These are phyloP conservation scores for Cataglyphis cursor DNA, from an alignment of 2,888 invertebrate genomes.

Conservation along the genomic window DNA sequence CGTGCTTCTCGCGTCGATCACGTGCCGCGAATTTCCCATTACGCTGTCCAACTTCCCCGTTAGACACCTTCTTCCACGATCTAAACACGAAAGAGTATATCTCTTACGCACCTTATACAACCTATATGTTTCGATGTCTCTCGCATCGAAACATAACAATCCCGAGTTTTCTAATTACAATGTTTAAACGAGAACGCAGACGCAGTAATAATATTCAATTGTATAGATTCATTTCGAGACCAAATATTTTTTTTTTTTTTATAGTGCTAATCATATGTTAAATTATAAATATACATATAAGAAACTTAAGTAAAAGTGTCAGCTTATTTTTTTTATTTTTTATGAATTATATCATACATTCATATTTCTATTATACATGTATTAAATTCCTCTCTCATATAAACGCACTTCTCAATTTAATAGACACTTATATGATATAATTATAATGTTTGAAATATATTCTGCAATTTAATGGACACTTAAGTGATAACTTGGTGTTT, in stretches of 20 bases:
- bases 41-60: conserved; percentile 30
- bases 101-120: neutral
- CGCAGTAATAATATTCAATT: neutral
- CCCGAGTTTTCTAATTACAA: neutral
- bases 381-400: neutral
- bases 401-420: neutral
- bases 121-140: neutral
- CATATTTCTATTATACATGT: neutral
- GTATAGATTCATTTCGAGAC: neutral
- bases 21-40: conserved; percentile 60
- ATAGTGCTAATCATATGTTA: neutral
- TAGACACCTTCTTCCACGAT: conserved; percentile 23
- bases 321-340: neutral
- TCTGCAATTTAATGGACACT: neutral
- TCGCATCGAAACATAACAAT: neutral
- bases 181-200: neutral
- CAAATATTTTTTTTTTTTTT: neutral
- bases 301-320: too few relatives aligned
- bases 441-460: neutral
- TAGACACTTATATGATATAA: neutral
- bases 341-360: neutral
- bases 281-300: neutral
- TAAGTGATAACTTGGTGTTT: neutral
- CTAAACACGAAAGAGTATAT: neutral
- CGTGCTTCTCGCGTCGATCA: conserved; percentile 67